Evolutionary conservation across 2,113 vertebrate genomes (phyloP), one percentile per base, ranked within the genome.

Genomic region (Rhea pennata): DNA sequence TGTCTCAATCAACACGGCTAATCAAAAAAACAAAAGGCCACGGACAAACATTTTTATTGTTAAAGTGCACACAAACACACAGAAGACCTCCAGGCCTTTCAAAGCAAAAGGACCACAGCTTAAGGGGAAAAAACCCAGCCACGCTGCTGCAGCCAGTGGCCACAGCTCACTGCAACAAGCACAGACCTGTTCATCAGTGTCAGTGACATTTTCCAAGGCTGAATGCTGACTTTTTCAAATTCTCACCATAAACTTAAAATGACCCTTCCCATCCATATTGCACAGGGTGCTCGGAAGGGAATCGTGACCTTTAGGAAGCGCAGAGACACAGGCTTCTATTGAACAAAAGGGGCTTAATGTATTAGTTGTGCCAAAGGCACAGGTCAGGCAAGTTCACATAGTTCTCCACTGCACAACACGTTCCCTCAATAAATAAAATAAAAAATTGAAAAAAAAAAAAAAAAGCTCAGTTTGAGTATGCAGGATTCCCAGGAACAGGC

Each of bases 191-290:
- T 95, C 67, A 59, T 26, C 71, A 23, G 21, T 5, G 0, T 70
- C 80, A 88, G 76, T 75, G 86, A 92, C 20, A n/a, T 76, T 95
- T 95, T 91, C 94, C 74, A 33, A 74, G 62, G 50, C 54, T 97
- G 67, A 97, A 96, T 94, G 59, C 81, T 33, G 71, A 96, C 84
- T 95, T 89, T 92, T 79, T 94, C 82, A 80, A 90, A 71, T 17
- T 64, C 22, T 56, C 76, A 33, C 58, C 58, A 87, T 56, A 95
- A 94, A 92, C 54, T 85, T 71, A n/a, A 92, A 89, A 73, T 59
- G 84, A 87, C 95, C 95, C 92, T 80, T 90, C 75, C 44, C 54
- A 66, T 85, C 71, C 62, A 74, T 74, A 27, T 81, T 51, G 22
- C 4, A 22, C 84, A 80, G 87, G 33, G 36, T 85, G 78, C 89